phyloP scores from a whole-genome alignment of 2,888 invertebrate genomes.

The Ochropleura plecta region DNA sequence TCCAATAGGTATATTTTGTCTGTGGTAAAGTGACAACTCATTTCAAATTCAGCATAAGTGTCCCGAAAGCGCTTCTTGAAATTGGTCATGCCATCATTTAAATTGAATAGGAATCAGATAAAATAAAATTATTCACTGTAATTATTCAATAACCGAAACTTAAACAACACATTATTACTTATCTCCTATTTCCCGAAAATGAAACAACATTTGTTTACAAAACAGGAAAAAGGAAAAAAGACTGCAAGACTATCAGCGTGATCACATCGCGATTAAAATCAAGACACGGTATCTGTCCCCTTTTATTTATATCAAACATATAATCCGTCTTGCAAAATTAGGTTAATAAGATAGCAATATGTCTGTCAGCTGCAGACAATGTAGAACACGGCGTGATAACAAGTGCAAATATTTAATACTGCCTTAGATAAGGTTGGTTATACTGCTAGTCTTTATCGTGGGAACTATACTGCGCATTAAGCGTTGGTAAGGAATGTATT shows the following conservation, averaged over 20 bases:
- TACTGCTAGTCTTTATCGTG: constrained; percentile 49
- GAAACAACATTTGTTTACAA: background rate
- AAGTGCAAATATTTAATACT: constrained; percentile 51
- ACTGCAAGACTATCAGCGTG: background rate
- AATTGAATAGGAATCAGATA: background rate
- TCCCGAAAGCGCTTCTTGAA: background rate
- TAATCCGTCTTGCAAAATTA: constrained; percentile 52
- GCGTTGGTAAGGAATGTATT: background rate
- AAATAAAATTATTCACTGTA: background rate
- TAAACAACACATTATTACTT: background rate
- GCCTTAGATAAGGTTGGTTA: constrained; percentile 40
- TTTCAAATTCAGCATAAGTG: background rate
- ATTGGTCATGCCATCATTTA: background rate
- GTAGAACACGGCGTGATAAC: constrained; percentile 51
- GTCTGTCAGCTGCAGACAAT: constrained; percentile 40
- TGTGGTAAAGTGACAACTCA: background rate
- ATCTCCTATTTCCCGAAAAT: background rate
- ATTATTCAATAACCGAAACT: background rate
- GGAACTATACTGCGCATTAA: constrained; percentile 45
- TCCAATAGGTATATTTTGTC: background rate
- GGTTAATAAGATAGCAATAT: constrained; percentile 59
- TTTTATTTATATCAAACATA: constrained; percentile 46
- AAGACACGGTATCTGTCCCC: constrained; percentile 13
- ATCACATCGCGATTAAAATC: constrained; percentile 39
- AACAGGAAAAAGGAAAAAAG: constrained; percentile 3